Evolutionary conservation across 2,797 vertebrate genomes (phyloP).

Genomic region (Syncerus caffer): DNA sequence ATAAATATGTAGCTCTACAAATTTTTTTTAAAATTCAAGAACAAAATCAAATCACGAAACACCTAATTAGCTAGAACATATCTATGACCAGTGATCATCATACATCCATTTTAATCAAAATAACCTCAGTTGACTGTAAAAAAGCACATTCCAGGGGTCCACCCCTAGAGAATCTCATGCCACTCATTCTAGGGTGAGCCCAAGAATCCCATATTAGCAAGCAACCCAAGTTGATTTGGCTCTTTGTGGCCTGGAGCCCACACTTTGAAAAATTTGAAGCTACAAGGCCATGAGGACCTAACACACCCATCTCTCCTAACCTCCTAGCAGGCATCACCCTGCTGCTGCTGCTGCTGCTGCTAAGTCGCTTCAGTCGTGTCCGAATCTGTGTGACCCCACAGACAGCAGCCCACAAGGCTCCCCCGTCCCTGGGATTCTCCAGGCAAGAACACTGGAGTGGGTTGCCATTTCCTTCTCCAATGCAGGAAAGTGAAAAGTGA

Average conservation of each 20-base stretch:
- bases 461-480: too few relatives aligned
- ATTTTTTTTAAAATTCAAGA: background rate
- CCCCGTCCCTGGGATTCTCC: too few relatives aligned
- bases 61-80: background rate
- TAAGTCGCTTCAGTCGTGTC: too few relatives aligned
- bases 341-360: background rate
- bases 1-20: background rate
- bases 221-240: background rate
- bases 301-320: background rate
- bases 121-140: background rate
- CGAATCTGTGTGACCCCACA: rapidly evolving
- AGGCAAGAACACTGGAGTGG: too few relatives aligned
- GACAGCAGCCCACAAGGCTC: too few relatives aligned
- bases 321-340: background rate
- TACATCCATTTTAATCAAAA: background rate
- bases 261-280: background rate
- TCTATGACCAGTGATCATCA: background rate
- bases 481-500: too few relatives aligned
- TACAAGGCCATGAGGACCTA: background rate
- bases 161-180: background rate
- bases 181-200: background rate
- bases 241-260: background rate
- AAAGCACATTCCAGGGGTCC: background rate
- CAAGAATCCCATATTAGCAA: background rate
- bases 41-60: conserved; percentile 3